Conservation (phyloP, 1,140 invertebrate species). For the Heliconius melpomene region DNA sequence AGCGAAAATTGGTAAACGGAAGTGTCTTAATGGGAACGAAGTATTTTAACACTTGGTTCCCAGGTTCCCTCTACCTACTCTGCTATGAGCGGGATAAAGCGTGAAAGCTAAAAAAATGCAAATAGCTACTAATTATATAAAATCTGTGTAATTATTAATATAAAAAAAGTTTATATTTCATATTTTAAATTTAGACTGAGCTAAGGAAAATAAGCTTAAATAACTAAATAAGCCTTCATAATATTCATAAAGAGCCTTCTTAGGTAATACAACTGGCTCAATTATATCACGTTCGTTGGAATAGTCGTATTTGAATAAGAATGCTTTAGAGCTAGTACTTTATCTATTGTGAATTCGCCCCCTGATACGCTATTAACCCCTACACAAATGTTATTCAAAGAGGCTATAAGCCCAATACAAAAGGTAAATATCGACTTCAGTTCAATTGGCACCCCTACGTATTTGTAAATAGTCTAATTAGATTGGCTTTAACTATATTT, state of each 20-base stretch:
- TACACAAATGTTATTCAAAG: neutral
- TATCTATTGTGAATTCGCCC: neutral
- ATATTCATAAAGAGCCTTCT: neutral
- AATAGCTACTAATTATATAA: no score
- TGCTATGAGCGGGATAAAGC: no score
- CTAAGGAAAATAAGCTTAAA: neutral
- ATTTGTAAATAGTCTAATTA: neutral
- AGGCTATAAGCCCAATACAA: neutral
- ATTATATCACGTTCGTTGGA: conserved; percentile 2
- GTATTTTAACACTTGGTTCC: no score
- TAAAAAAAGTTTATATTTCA: no score
- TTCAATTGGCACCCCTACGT: neutral
- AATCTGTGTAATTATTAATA: no score
- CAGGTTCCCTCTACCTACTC: no score
- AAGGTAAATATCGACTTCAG: neutral
- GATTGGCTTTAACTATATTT: neutral
- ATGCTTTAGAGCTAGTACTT: neutral
- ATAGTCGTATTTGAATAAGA: conserved; percentile 2
- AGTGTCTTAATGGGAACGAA: no score
- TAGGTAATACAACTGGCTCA: neutral
- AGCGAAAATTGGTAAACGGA: no score
- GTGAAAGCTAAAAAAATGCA: no score
- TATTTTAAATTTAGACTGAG: no score
- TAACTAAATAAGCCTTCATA: neutral
- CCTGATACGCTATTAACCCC: neutral